Percentiles rank a stretch among this genome's conserved stretches.
Conservation (phyloP, 2,113 vertebrate genomes). For the Seriola quinqueradiata region DNA sequence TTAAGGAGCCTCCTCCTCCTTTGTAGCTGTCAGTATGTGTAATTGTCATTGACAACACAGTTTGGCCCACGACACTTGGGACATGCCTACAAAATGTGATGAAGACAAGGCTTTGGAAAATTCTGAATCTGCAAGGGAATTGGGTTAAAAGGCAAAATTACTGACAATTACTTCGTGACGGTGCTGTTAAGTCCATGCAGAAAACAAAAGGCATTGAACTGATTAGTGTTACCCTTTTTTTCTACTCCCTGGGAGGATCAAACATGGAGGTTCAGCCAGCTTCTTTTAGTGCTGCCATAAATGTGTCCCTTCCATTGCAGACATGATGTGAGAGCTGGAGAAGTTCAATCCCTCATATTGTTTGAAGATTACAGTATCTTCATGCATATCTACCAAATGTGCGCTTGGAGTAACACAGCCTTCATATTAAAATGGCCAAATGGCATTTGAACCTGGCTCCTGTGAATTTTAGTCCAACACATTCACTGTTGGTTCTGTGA, state of each 20-base stretch:
- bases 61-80: slow-evolving; percentile 63
- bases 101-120: slow-evolving; percentile 66
- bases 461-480: slow-evolving; percentile 17
- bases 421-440: slow-evolving; percentile 20
- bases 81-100: slow-evolving; percentile 50
- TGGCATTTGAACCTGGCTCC: slow-evolving; percentile 4
- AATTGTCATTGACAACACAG: slow-evolving; percentile 67
- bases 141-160: slow-evolving; percentile 71
- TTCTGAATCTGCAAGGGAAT: slow-evolving; percentile 46
- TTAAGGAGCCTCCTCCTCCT: slow-evolving; percentile 47
- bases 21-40: slow-evolving; percentile 63
- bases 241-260: slow-evolving; percentile 62
- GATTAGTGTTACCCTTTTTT: slow-evolving; percentile 69
- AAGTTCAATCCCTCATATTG: slow-evolving; percentile 68
- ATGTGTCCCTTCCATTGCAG: slow-evolving; percentile 65
- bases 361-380: slow-evolving; percentile 69
- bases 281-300: slow-evolving; percentile 77
- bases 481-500: slow-evolving; percentile 6
- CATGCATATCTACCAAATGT: slow-evolving; percentile 40
- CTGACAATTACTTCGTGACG: slow-evolving; percentile 69
- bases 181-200: slow-evolving; percentile 51
- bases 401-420: slow-evolving; percentile 11
- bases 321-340: slow-evolving; percentile 72
- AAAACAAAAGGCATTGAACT: slow-evolving; percentile 64
- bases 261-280: slow-evolving; percentile 66